phyloP scores from a whole-genome alignment of 2,113 vertebrate species.

The Thalassoma bifasciatum region DNA sequence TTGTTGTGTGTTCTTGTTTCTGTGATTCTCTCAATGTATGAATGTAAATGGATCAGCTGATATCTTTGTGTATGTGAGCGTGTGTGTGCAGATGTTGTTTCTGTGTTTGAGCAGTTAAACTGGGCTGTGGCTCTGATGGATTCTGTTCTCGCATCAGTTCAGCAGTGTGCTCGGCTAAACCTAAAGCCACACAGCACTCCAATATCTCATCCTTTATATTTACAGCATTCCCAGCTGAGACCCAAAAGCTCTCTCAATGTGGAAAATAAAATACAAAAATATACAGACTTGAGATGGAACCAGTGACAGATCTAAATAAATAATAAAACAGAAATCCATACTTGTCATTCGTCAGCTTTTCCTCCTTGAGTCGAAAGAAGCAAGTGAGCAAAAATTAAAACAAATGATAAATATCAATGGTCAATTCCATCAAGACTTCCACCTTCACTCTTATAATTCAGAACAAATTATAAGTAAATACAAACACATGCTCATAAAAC shows the following conservation, averaged over 20 bases:
- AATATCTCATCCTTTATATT: conserved; percentile 61
- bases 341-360: conserved; percentile 54
- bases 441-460: conserved; percentile 75
- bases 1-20: conserved; percentile 51
- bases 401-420: conserved; percentile 70
- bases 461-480: conserved; percentile 74
- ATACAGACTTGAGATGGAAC: conserved; percentile 68
- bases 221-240: conserved; percentile 73
- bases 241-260: conserved; percentile 55
- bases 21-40: conserved; percentile 64
- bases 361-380: conserved; percentile 42
- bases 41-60: conserved; percentile 62
- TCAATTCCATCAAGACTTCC: conserved; percentile 73
- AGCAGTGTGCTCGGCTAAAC: conserved; percentile 55
- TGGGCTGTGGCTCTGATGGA: conserved; percentile 61
- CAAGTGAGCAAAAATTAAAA: conserved; percentile 57
- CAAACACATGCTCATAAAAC: conserved; percentile 76
- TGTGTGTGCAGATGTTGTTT: conserved; percentile 49
- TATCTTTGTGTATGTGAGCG: conserved; percentile 44
- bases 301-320: conserved; percentile 67
- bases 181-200: conserved; percentile 58
- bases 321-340: conserved; percentile 46
- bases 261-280: conserved; percentile 57
- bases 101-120: conserved; percentile 54
- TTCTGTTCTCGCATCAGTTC: conserved; percentile 48